Evolutionary conservation across 2,797 vertebrate genomes (phyloP), one percentile per base, ranked within the genome.

Genomic region (Cygnus olor): DNA sequence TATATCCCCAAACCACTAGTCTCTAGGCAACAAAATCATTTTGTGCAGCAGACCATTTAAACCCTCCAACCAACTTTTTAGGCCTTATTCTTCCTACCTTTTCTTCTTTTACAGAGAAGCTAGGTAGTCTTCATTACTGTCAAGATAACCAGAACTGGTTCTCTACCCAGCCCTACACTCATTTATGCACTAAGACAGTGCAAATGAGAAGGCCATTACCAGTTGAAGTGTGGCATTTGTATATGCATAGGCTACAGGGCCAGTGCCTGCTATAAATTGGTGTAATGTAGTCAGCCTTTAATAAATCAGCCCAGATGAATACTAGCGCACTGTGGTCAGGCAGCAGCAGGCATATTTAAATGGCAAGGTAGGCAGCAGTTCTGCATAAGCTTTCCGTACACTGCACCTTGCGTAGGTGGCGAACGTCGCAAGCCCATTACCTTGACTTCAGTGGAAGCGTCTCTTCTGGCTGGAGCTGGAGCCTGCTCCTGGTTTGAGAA

Each of bases 261-360:
- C 40, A 16, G 56, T 25, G 44, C 17, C 68, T 38, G 9, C 22
- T 12, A 2, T 2, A 6, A 51, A 8, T 40, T 44, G 47, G 45
- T 47, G 42, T 15, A 7, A 25, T 1, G 1, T 47, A 22, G 45
- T 6, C 70, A 32, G 70, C 42, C 44, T 25, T 32, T 2, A 20
- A 1, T 30, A 25, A 45, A 8, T 2, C 42, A 63, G 44, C 34
- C 21, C 4, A 1, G 17, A 6, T 3, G 12, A 36, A 28, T 0
- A 6, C 57, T 0, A 25, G 42, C 24, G 0, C 28, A 8, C 2
- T 10, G 8, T 4, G 11, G 56, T 44, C 19, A 1, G 63, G 73
- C 64, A 36, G n/a, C 28, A 4, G 27, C 2, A 2, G 8, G 24
- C 6, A 65, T 24, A 4, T n/a, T 9, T 5, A 0, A 0, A 3